These are phyloP conservation scores for Gambelia wislizenii DNA, from an alignment of 2,797 vertebrate species.

Conservation along the genomic window DNA sequence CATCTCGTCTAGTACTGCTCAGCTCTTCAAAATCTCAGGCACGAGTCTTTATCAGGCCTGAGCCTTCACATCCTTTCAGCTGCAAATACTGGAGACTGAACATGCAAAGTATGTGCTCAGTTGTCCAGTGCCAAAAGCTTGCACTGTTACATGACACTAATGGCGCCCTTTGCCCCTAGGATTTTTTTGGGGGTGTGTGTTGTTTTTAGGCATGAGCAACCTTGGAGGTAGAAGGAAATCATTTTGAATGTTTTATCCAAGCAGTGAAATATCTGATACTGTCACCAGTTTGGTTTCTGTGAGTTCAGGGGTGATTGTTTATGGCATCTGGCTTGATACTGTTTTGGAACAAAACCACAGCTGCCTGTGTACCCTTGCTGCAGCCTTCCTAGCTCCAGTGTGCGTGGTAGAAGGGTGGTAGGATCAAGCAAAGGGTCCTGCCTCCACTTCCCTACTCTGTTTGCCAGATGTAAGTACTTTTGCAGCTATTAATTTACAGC, in stretches of 20 bases:
- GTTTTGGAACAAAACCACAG: neutral
- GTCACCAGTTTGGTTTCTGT: neutral
- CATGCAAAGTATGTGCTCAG: neutral
- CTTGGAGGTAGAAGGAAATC: too few relatives aligned
- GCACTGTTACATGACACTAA: neutral
- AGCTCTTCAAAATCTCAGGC: neutral
- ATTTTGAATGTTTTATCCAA: neutral
- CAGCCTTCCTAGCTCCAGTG: neutral
- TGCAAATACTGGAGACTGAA: neutral
- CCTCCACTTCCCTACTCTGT: neutral
- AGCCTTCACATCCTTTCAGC: neutral
- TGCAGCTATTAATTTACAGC: slow-evolving; percentile 9
- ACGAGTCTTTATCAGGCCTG: neutral
- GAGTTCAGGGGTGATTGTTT: neutral
- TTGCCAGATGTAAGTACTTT: neutral
- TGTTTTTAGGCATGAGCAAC: neutral
- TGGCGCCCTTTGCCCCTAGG: neutral
- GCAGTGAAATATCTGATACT: neutral
- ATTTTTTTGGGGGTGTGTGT: too few relatives aligned
- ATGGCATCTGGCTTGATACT: too few relatives aligned
- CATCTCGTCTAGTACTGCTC: neutral
- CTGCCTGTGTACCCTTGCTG: neutral
- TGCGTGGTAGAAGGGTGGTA: too few relatives aligned
- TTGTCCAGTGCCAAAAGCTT: neutral
- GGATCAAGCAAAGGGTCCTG: neutral